Percentiles rank a stretch among this genome's conserved stretches.
Evolutionary conservation across 2,797 vertebrate species (phyloP).

Genomic region (Phataginus tricuspis): DNA sequence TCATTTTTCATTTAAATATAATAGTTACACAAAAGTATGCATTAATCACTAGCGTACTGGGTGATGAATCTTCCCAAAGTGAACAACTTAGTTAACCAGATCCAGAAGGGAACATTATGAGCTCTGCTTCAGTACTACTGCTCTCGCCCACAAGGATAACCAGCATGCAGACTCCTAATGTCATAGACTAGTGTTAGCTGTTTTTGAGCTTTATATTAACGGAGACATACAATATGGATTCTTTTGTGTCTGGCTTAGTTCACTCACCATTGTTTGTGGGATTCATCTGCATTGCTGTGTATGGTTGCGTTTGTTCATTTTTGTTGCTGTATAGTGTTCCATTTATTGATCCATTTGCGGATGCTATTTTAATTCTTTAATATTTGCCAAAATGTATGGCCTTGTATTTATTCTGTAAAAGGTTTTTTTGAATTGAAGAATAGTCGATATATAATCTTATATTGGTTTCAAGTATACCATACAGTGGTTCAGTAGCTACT

Average conservation of each 20-base stretch:
- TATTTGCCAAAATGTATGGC: neutral
- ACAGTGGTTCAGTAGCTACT: no score
- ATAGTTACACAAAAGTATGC: neutral
- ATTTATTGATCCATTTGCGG: slow-evolving; percentile 16
- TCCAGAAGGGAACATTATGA: neutral
- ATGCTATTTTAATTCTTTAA: slow-evolving; percentile 39
- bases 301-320: neutral
- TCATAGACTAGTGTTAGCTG: neutral
- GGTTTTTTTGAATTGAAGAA: no score
- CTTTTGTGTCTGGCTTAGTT: neutral
- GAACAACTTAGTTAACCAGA: neutral
- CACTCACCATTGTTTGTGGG: neutral
- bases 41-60: neutral
- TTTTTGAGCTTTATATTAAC: neutral
- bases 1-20: neutral
- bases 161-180: neutral
- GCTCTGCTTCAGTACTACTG: neutral
- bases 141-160: neutral
- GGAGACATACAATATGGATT: neutral
- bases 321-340: neutral
- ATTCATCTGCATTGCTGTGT: neutral
- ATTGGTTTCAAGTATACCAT: no score
- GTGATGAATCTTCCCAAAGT: slow-evolving; percentile 25
- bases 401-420: slow-evolving; percentile 2
- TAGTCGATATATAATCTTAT: no score